phyloP scores from a whole-genome alignment of 2,888 invertebrate genomes.

The Torymus tubicola region DNA sequence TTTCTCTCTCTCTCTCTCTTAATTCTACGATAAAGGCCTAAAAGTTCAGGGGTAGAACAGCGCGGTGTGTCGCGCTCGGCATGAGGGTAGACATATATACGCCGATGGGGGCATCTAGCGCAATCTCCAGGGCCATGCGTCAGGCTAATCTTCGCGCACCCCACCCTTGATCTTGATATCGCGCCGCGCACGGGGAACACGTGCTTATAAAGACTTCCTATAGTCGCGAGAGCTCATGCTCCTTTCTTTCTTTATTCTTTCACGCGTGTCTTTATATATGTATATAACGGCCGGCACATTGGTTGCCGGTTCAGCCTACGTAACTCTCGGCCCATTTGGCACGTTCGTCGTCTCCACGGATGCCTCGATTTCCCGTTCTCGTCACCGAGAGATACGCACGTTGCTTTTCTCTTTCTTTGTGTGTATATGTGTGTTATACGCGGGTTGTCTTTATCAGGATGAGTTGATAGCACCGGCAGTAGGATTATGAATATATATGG shows the following conservation, averaged over 20 bases:
- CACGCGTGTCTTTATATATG: not conserved
- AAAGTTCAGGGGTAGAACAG: not conserved
- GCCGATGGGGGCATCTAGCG: slow-evolving; percentile 59
- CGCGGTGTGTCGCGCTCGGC: not conserved
- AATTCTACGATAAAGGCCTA: slow-evolving; percentile 20
- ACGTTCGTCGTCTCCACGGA: slow-evolving; percentile 18
- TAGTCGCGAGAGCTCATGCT: not conserved
- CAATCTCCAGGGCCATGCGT: slow-evolving; percentile 69
- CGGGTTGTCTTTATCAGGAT: slow-evolving; percentile 15
- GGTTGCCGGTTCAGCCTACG: slow-evolving; percentile 18
- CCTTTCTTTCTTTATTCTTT: not conserved
- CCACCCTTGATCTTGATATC: no score
- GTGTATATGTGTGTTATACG: not conserved
- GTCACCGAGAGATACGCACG: no score
- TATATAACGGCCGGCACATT: not conserved
- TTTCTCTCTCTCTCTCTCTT: no score
- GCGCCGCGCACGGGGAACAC: slow-evolving; percentile 21
- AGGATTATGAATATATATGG: slow-evolving; percentile 32
- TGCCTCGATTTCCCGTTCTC: slow-evolving; percentile 5
- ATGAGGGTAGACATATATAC: slow-evolving; percentile 63
- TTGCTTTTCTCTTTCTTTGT: no score
- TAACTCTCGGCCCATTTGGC: slow-evolving; percentile 30
- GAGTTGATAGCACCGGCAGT: slow-evolving; percentile 4
- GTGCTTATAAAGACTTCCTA: slow-evolving; percentile 49
- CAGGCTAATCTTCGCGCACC: slow-evolving; percentile 67